Evolutionary conservation across 1,140 invertebrate genomes (phyloP).

Genomic region (Drosophila azteca): DNA sequence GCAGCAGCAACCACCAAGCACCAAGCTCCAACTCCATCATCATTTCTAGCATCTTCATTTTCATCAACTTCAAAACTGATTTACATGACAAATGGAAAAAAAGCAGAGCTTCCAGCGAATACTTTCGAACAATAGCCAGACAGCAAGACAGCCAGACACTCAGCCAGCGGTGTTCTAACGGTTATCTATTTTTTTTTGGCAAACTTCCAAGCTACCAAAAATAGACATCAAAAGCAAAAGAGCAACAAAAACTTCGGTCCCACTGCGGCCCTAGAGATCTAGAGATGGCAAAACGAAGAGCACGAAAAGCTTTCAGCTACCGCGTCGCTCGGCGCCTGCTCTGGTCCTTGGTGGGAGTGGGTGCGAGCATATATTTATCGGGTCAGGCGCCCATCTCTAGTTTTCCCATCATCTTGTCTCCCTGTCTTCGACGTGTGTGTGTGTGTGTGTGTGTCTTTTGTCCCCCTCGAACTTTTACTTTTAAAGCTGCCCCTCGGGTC

Average conservation of each 20-base stretch:
- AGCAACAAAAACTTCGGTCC: too few species aligned
- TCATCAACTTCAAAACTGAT: constrained; percentile 10
- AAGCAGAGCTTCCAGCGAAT: too few species aligned
- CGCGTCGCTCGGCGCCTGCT: too few species aligned
- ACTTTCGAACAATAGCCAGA: constrained; percentile 21
- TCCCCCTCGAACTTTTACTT: constrained; percentile 57
- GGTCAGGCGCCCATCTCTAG: too few species aligned
- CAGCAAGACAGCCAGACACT: too few species aligned
- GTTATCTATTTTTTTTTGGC: constrained; percentile 39
- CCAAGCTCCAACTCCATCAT: constrained; percentile 18
- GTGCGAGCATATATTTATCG: too few species aligned
- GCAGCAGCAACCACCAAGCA: constrained; percentile 2
- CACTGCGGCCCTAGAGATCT: too few species aligned
- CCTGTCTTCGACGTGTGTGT: background rate
- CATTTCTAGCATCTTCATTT: constrained; percentile 15
- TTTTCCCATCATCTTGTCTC: too few species aligned
- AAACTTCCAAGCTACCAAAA: constrained; percentile 11
- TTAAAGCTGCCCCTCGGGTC: constrained; percentile 24
- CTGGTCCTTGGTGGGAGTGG: too few species aligned
- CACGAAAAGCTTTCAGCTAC: too few species aligned
- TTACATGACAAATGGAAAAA: constrained; percentile 40
- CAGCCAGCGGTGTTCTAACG: constrained; percentile 64
- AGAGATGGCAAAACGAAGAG: too few species aligned
- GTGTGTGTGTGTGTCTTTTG: constrained; percentile 1
- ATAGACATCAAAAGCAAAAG: too few species aligned